phyloP scores from a whole-genome alignment of 2,113 vertebrate genomes.

The zebrafish (Danio rerio) region DNA sequence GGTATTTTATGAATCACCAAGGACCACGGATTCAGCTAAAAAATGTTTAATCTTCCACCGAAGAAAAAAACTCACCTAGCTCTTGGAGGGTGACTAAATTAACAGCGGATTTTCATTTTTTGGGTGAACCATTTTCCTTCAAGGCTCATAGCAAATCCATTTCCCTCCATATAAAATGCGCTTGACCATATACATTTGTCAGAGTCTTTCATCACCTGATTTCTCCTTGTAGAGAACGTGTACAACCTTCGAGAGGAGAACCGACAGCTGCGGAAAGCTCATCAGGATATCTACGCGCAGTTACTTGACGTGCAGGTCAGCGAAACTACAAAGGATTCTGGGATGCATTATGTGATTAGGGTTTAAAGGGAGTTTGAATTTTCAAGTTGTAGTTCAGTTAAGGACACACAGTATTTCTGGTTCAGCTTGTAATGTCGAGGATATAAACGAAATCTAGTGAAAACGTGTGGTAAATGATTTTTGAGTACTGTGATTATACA shows the following conservation, averaged over 20 bases:
- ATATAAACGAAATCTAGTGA: too few relatives aligned
- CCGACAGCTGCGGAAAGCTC: conserved; percentile 89
- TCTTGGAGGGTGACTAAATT: too few relatives aligned
- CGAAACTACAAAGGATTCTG: conserved; percentile 33
- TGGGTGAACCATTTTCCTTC: too few relatives aligned
- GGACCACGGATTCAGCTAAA: too few relatives aligned
- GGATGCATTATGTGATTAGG: conserved; percentile 8
- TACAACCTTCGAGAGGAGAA: conserved; percentile 93
- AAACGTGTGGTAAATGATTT: not conserved
- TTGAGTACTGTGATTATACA: not conserved
- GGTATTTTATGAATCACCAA: too few relatives aligned
- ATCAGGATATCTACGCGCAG: conserved; percentile 91
- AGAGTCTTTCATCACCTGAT: not conserved
- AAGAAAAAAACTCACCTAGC: too few relatives aligned
- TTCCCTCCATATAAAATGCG: not conserved
- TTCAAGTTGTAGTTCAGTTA: not conserved
- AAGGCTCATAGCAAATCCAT: not conserved
- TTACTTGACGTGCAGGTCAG: conserved; percentile 90
- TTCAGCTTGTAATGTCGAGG: not conserved
- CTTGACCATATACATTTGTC: not conserved
- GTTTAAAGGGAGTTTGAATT: not conserved
- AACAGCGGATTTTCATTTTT: too few relatives aligned
- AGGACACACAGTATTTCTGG: not conserved
- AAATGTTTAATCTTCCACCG: too few relatives aligned
- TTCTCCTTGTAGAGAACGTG: conserved; percentile 78